Evolutionary conservation across 1,140 invertebrate genomes (phyloP), one percentile per base, ranked within the genome.

Genomic region (Drosophila eugracilis): DNA sequence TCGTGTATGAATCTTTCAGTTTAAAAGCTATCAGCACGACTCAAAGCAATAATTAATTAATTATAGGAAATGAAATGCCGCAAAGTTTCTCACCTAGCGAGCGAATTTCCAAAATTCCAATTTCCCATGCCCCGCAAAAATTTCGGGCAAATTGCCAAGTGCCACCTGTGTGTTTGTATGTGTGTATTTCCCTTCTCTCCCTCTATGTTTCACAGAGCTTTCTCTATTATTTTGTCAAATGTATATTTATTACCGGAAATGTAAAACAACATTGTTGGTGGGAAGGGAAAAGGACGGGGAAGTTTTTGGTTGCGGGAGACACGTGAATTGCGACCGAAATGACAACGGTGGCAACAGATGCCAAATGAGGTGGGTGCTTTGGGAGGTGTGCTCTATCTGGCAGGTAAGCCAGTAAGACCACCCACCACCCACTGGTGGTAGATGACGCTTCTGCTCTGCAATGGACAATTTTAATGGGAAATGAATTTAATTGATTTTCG

Each of bases 211-310:
- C 41, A 1, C 28, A 45, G n/a, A n/a, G 34, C 26, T 42, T 30
- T 48, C 70, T 72, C 72, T 80, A 86, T 69, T 85, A 73, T 77
- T 85, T 85, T 85, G 63, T 77, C 81, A 85, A 81, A 85, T 81
- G 81, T 78, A 65, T 86, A 86, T 86, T 86, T 88, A 86, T 86
- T 86, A 86, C 78, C 74, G 81, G 78, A 86, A 86, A 86, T 86
- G 81, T 88, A 83, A 83, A 86, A 78, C 80, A 86, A 76, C 77
- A 86, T 58, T 65, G 45, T 81, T 69, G 42, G 34, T 32, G n/a
- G 9, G 30, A 39, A 17, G 36, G 2, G 15, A 15, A 10, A 21
- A 19, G 22, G 5, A 10, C 17, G 39, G 1, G 39, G 22, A 14
- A n/a, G 22, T n/a, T 45, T 15, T 6, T 15, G 21, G 24, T n/a